These are phyloP conservation scores for Anneissia japonica DNA, from an alignment of 35 echinoderm and acorn worm species.

Conservation along the genomic window DNA sequence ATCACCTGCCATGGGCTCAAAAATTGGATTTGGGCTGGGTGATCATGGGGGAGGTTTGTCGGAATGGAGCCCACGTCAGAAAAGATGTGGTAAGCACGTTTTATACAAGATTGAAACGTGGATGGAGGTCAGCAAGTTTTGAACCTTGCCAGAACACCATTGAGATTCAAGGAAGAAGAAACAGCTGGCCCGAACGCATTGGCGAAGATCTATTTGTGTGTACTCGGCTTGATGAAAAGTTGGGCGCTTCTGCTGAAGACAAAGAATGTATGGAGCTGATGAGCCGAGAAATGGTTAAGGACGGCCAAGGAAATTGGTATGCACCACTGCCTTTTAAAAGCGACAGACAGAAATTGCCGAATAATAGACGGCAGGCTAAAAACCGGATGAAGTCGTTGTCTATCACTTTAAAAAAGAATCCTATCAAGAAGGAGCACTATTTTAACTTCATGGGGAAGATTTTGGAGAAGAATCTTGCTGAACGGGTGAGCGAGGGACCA, in stretches of 20 bases:
- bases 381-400: not conserved
- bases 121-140: not conserved
- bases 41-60: constrained; percentile 35
- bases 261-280: not conserved
- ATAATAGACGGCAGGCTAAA: not conserved
- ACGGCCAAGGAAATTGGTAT: not conserved
- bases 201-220: no score
- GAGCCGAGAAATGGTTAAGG: not conserved
- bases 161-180: not conserved
- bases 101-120: not conserved
- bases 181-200: not conserved
- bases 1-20: constrained; percentile 43
- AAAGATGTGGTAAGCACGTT: not conserved
- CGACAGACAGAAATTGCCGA: not conserved
- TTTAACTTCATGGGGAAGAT: not conserved
- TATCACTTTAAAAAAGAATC: not conserved
- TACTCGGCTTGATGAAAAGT: not conserved
- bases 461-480: not conserved
- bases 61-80: not conserved
- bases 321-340: not conserved
- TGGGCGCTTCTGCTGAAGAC: not conserved
- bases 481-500: not conserved
- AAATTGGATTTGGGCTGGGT: constrained; percentile 34
- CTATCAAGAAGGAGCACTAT: not conserved
- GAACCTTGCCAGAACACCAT: not conserved